Conservation (phyloP, 2,888 invertebrate genomes). For the Diplolepis rosae region DNA sequence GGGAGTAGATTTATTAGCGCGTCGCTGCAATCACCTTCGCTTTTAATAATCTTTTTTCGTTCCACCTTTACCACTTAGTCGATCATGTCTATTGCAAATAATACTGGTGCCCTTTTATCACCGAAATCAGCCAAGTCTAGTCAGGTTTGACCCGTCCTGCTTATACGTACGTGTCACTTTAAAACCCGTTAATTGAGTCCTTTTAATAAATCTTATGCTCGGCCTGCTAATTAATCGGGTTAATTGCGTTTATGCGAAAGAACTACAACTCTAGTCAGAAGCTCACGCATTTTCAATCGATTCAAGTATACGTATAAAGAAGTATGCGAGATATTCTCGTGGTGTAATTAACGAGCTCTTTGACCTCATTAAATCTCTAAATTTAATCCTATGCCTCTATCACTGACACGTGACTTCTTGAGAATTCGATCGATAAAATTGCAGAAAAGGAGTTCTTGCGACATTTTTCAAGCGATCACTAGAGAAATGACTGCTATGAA, state of each 20-base stretch:
- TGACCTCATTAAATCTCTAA: constrained; percentile 30
- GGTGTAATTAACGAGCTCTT: constrained; percentile 28
- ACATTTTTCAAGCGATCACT: constrained; percentile 1
- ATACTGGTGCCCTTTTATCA: not conserved
- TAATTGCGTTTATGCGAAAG: constrained; percentile 44
- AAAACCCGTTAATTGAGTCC: constrained; percentile 32
- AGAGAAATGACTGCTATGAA: not conserved
- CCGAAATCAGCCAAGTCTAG: constrained; percentile 1
- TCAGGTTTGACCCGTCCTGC: constrained; percentile 10
- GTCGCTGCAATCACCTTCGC: constrained; percentile 8
- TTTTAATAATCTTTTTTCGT: not conserved
- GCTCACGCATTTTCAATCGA: constrained; percentile 6
- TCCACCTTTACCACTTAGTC: not conserved
- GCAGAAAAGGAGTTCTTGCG: constrained; percentile 1
- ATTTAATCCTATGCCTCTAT: constrained; percentile 15
- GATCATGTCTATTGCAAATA: not conserved
- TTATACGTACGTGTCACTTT: not conserved
- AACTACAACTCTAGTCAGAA: constrained; percentile 5
- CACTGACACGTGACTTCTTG: not conserved
- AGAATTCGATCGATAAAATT: constrained; percentile 14
- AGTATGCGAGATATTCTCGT: constrained; percentile 20
- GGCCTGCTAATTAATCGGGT: constrained; percentile 41
- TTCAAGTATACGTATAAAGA: constrained; percentile 8
- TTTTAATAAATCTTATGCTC: constrained; percentile 39
- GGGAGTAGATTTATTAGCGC: constrained; percentile 17